These are phyloP conservation scores for Lordiphosa mommai DNA, from an alignment of 1,140 invertebrate species.

Conservation along the genomic window DNA sequence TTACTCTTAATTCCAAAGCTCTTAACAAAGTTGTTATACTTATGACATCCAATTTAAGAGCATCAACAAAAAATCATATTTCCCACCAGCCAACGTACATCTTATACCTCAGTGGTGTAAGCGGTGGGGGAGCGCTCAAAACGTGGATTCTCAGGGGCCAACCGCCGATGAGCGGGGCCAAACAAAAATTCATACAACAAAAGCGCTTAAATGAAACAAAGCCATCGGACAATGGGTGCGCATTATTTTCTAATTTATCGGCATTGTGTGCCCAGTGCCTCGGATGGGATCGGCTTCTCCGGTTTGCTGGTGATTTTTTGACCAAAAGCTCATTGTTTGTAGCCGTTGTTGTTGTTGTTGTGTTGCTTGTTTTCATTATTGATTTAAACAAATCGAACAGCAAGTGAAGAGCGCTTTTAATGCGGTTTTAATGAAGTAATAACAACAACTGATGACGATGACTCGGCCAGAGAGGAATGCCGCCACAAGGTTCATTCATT, in stretches of 20 bases:
- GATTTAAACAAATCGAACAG: slow-evolving; percentile 73
- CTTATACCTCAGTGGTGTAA: not conserved
- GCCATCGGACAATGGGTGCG: slow-evolving; percentile 69
- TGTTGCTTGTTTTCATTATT: slow-evolving; percentile 67
- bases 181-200: slow-evolving; percentile 61
- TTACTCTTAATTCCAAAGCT: not conserved
- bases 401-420: slow-evolving; percentile 74
- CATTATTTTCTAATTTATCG: slow-evolving; percentile 78
- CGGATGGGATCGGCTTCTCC: slow-evolving; percentile 23
- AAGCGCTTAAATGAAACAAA: slow-evolving; percentile 78
- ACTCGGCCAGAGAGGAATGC: not conserved
- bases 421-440: slow-evolving; percentile 76
- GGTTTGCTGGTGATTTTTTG: slow-evolving; percentile 27
- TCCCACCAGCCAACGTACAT: slow-evolving; percentile 15
- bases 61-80: slow-evolving; percentile 8
- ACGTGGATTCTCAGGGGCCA: slow-evolving; percentile 2
- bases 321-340: slow-evolving; percentile 15
- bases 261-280: slow-evolving; percentile 57
- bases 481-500: slow-evolving; percentile 30
- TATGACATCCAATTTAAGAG: slow-evolving; percentile 9
- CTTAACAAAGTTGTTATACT: not conserved
- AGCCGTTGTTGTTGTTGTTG: slow-evolving; percentile 31
- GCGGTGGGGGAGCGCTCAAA: slow-evolving; percentile 3
- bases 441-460: slow-evolving; percentile 46
- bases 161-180: slow-evolving; percentile 8